These are phyloP conservation scores for Hypena proboscidalis DNA, from an alignment of 2,888 invertebrate genomes.

Conservation along the genomic window DNA sequence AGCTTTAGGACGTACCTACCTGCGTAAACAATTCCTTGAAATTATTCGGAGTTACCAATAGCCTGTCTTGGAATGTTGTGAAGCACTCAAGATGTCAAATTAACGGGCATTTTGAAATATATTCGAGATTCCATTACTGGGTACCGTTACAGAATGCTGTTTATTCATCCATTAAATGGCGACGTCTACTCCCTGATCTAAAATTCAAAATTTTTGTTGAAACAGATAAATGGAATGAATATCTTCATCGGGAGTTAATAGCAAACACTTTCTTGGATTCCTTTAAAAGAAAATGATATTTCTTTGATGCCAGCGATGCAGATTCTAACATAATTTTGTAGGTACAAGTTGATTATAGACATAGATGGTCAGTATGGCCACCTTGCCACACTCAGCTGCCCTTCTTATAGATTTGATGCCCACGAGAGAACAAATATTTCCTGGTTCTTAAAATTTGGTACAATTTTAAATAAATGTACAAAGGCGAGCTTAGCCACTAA, in stretches of 20 bases:
- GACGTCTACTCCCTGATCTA: conserved; percentile 53
- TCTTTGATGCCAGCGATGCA: background rate
- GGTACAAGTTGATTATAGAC: no score
- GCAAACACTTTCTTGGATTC: conserved; percentile 41
- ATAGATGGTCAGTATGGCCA: no score
- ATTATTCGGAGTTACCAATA: no score
- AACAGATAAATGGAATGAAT: conserved; percentile 69
- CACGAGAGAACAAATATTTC: no score
- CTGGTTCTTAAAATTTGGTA: no score
- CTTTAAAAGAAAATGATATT: conserved; percentile 28
- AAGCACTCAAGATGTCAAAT: conserved; percentile 54
- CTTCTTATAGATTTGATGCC: no score
- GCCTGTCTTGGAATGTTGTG: no score
- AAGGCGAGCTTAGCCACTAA: no score
- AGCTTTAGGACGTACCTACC: no score
- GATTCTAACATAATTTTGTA: background rate
- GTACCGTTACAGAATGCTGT: conserved; percentile 50
- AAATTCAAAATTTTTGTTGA: conserved; percentile 56
- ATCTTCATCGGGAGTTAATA: conserved; percentile 52
- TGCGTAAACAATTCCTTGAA: no score
- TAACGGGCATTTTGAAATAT: conserved; percentile 56
- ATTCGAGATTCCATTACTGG: conserved; percentile 63
- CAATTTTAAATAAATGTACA: no score
- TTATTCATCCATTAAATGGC: conserved; percentile 71
- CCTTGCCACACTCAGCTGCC: no score